Percentiles rank a stretch among this genome's conserved stretches.
Conservation (phyloP, 2,888 invertebrate species). For the Seira sanloemensis region DNA sequence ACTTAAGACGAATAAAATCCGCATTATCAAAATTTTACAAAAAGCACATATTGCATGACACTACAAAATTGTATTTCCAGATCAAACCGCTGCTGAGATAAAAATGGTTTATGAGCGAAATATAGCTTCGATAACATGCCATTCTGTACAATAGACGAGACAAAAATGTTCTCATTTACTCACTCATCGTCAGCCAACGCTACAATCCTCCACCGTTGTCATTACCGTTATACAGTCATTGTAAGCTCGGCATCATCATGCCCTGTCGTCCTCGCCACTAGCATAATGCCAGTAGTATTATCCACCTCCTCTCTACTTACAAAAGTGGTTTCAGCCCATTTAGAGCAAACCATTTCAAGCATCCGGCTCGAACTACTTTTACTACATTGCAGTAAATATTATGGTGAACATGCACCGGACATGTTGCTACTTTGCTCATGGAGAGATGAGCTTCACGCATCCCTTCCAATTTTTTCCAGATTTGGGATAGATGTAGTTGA, state of each 20-base stretch:
- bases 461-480: neutral
- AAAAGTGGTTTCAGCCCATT: constrained; percentile 26
- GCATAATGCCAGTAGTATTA: neutral
- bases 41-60: too few species aligned
- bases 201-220: neutral
- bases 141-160: neutral
- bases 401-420: constrained; percentile 13
- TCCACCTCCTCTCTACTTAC: constrained; percentile 18
- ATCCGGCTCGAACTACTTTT: constrained; percentile 41
- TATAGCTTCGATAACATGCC: too few species aligned
- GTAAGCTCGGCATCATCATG: neutral
- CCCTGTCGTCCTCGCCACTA: neutral
- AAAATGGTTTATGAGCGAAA: too few species aligned
- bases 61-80: too few species aligned
- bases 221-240: neutral
- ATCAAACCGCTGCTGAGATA: too few species aligned
- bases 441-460: neutral
- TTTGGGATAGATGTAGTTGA: neutral
- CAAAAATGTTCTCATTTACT: neutral
- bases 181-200: neutral
- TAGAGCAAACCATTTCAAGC: constrained; percentile 43
- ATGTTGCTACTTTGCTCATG: constrained; percentile 1
- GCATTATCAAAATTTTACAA: too few species aligned
- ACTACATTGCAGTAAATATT: constrained; percentile 23
- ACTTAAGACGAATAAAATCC: too few species aligned